These are phyloP conservation scores for Macrobrachium nipponense DNA, from an alignment of 1,140 invertebrate species.

Conservation along the genomic window DNA sequence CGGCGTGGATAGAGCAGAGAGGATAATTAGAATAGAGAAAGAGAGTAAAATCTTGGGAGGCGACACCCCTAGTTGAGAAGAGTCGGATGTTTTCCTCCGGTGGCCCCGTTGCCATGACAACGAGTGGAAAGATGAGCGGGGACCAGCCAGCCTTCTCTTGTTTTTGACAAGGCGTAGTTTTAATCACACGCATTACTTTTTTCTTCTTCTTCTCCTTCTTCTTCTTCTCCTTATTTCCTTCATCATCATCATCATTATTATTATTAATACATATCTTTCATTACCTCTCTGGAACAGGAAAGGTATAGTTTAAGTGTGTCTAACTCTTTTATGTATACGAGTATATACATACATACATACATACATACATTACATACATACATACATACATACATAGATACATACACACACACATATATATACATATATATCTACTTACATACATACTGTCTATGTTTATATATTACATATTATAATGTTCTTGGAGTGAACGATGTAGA, in stretches of 20 bases:
- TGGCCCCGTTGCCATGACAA: slow-evolving; percentile 51
- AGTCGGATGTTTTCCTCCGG: slow-evolving; percentile 46
- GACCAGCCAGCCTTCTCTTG: slow-evolving; percentile 54
- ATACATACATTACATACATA: not conserved
- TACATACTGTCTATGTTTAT: not conserved
- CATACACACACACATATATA: not conserved
- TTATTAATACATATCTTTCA: not conserved
- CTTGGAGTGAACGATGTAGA: too few species aligned
- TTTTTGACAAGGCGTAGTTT: slow-evolving; percentile 60
- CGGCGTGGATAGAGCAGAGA: too few species aligned
- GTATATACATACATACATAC: not conserved
- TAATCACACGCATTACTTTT: slow-evolving; percentile 42
- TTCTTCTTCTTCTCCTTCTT: not conserved
- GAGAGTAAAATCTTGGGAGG: slow-evolving; percentile 52
- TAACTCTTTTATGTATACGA: not conserved
- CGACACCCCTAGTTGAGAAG: slow-evolving; percentile 55
- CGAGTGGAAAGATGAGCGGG: slow-evolving; percentile 55
- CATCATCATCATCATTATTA: not conserved
- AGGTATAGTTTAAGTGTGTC: not conserved
- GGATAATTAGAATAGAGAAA: not conserved
- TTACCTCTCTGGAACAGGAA: too few species aligned
- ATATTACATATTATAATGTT: not conserved
- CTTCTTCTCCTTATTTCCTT: not conserved
- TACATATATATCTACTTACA: not conserved
- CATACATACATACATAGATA: not conserved